Evolutionary conservation across 2,797 vertebrate genomes (phyloP).

Genomic region (Gambelia wislizenii): DNA sequence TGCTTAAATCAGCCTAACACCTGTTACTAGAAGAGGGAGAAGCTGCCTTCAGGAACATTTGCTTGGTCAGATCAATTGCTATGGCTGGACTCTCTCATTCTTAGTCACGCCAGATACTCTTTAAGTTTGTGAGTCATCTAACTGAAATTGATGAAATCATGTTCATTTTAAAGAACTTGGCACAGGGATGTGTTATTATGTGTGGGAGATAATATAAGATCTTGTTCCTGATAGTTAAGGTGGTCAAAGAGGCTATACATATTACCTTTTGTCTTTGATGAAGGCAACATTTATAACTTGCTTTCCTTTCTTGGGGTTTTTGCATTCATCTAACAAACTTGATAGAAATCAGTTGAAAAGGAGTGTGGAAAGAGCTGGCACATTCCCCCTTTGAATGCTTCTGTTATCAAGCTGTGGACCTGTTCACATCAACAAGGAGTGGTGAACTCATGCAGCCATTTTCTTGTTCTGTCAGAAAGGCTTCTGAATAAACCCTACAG

Average conservation of each 20-base stretch:
- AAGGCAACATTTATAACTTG: neutral
- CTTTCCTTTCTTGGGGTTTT: neutral
- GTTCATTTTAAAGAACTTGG: constrained; percentile 8
- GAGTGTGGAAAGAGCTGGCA: neutral
- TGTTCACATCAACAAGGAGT: constrained; percentile 5
- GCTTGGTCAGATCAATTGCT: neutral
- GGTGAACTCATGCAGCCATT: neutral
- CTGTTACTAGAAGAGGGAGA: constrained; percentile 20
- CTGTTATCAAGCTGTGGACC: neutral
- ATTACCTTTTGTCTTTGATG: constrained; percentile 18
- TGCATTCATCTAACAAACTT: neutral
- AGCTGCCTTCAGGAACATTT: constrained; percentile 13
- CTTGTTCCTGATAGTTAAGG: neutral
- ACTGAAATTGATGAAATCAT: constrained; percentile 31
- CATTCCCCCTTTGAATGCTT: neutral
- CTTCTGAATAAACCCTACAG: neutral
- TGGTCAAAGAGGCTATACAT: neutral
- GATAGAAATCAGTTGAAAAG: neutral
- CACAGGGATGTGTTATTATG: neutral
- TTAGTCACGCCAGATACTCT: neutral
- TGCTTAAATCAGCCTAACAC: constrained; percentile 52
- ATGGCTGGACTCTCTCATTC: neutral
- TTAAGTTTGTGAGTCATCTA: constrained; percentile 16
- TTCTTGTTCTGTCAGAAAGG: neutral
- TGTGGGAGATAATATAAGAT: neutral